Evolutionary conservation across 2,797 vertebrate species (phyloP).

Genomic region (Oophaga sylvatica): DNA sequence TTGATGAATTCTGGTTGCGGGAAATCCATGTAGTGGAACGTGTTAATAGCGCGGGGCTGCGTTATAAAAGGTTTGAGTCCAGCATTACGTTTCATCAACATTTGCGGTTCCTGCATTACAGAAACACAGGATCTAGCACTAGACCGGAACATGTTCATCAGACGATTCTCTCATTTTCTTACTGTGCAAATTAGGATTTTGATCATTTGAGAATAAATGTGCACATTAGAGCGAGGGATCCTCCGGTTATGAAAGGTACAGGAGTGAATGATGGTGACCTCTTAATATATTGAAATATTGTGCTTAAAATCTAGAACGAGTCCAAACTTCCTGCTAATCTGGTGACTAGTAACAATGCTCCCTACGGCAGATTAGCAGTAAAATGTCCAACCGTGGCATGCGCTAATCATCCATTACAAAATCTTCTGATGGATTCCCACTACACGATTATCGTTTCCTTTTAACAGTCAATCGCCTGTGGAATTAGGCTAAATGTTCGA

Average conservation of each 20-base stretch:
- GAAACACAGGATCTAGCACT: neutral
- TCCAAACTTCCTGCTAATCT: no score
- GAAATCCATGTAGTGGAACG: neutral
- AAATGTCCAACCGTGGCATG: no score
- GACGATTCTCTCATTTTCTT: neutral
- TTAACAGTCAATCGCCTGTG: no score
- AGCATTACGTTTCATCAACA: neutral
- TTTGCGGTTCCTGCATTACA: neutral
- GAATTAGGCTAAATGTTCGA: no score
- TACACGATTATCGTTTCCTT: no score
- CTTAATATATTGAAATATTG: neutral
- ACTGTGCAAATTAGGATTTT: neutral
- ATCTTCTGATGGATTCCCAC: no score
- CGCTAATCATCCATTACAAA: no score
- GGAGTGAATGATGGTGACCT: neutral
- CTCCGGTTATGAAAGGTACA: neutral
- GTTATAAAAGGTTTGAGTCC: neutral
- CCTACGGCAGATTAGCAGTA: no score
- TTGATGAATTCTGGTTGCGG: constrained; percentile 44
- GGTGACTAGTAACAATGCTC: no score
- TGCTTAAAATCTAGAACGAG: neutral
- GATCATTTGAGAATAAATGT: neutral
- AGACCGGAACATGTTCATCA: constrained; percentile 4
- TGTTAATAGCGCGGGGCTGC: neutral
- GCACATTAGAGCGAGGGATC: neutral